These are phyloP conservation scores for Odontesthes bonariensis DNA, from an alignment of 2,113 vertebrate species.

Conservation along the genomic window DNA sequence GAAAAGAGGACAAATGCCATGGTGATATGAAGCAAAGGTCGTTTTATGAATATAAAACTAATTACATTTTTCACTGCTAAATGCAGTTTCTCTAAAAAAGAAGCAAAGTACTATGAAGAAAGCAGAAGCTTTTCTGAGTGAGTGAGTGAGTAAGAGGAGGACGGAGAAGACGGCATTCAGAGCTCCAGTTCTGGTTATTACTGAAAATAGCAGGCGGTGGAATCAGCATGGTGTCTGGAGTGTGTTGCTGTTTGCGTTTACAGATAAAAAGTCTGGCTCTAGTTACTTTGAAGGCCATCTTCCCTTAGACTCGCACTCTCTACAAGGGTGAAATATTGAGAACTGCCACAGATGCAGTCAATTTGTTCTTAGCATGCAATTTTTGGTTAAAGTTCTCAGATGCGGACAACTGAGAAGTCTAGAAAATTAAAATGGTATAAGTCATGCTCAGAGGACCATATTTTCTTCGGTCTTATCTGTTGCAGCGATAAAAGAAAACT, in stretches of 20 bases:
- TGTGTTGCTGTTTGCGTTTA: slow-evolving; percentile 23
- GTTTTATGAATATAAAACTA: slow-evolving; percentile 15
- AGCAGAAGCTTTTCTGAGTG: slow-evolving; percentile 2
- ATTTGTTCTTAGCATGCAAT: slow-evolving; percentile 36
- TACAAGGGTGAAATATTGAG: background rate
- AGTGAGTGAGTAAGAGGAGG: background rate
- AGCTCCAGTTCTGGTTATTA: background rate
- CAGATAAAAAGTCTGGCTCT: slow-evolving; percentile 9
- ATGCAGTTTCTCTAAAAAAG: background rate
- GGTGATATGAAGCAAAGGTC: slow-evolving; percentile 41
- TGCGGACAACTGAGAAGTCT: slow-evolving; percentile 18
- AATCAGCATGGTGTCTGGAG: slow-evolving; percentile 13
- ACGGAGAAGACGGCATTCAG: background rate
- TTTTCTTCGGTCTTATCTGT: slow-evolving; percentile 32
- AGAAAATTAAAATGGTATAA: slow-evolving; percentile 40
- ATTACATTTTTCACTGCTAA: slow-evolving; percentile 8
- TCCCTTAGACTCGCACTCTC: background rate
- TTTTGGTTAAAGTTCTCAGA: slow-evolving; percentile 31
- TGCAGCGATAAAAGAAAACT: slow-evolving; percentile 32
- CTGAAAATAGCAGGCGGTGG: background rate
- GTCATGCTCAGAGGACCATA: slow-evolving; percentile 5
- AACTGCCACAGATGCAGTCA: slow-evolving; percentile 5
- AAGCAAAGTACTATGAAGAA: slow-evolving; percentile 2
- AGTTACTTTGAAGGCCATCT: slow-evolving; percentile 42
- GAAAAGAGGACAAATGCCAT: slow-evolving; percentile 29